Base-by-base conservation (phyloP, 2,797 vertebrate genomes). In the Chelmon rostratus region DNA sequence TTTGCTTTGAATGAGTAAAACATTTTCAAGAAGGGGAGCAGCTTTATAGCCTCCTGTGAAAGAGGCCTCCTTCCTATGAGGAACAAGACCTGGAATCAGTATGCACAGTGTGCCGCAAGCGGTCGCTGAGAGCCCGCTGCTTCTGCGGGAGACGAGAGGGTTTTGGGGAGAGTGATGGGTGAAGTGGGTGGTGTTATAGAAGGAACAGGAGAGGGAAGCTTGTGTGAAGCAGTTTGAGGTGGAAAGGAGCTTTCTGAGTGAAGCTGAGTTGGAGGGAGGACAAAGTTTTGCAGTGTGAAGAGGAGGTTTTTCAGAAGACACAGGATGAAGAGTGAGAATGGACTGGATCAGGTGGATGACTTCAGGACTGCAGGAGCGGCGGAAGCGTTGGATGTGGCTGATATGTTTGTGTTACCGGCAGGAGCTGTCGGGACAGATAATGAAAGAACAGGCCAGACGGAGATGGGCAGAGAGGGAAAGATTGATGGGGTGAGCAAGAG, bases 401-500 rank as follows among this genome's bases (percentile, higher is more conserved):
- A 63, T 5, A 42, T 28, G 53, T 79, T 68, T 50, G 50, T 49
- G 31, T 62, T 68, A n/a, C 5, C 54, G 46, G 21, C 31, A 31
- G 57, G 5, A 35, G 53, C 18, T 40, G 56, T 79, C 49, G 44
- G 52, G n/a, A 50, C 54, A 73, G 78, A 47, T n/a, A 71, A 50
- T 9, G 68, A 49, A 2, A 75, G 56, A 78, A 42, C 61, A 75
- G 84, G 78, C 59, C 74, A 82, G 57, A 76, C 53, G 59, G 38
- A 81, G 37, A 71, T 21, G 28, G 64, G 23, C 19, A 73, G 56
- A 78, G 75, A 25, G 2, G 56, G 11, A 6, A 59, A 19, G n/a
- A 83, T 2, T 10, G 78, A 70, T 4, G n/a, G 62, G 15, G 8
- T 33, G 54, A 87, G 1, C 3, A 69, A 73, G 21, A 83, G 47